Conservation (phyloP, 2,113 vertebrate genomes). For the Ictalurus punctatus region DNA sequence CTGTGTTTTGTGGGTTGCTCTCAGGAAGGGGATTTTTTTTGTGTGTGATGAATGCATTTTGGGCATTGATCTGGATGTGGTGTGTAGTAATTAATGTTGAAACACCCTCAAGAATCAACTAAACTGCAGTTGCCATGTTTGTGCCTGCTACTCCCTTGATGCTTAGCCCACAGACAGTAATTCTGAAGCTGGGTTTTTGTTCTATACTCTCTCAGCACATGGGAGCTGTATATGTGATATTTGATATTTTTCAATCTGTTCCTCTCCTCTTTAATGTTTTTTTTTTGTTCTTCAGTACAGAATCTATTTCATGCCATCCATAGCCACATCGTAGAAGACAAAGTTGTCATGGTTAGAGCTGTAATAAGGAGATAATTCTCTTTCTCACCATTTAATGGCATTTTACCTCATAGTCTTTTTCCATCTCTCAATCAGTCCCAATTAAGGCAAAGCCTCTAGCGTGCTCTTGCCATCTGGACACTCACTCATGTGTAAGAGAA, state of each 20-base stretch:
- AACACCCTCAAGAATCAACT: not conserved
- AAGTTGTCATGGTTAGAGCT: not conserved
- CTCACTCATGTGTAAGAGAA: conserved; percentile 42
- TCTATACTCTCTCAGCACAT: not conserved
- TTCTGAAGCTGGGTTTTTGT: not conserved
- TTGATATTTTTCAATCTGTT: not conserved
- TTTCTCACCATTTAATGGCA: conserved; percentile 14
- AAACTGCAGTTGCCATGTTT: not conserved
- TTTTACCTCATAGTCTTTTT: conserved; percentile 30
- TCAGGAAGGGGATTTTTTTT: not conserved
- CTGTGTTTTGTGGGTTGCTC: not conserved
- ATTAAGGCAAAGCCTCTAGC: conserved; percentile 29
- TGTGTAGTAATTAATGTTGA: no score
- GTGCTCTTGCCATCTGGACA: conserved; percentile 46
- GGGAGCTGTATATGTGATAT: not conserved
- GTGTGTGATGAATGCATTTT: no score
- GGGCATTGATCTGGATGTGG: not conserved
- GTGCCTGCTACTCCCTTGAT: not conserved
- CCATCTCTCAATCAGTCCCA: conserved; percentile 31
- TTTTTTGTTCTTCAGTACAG: not conserved
- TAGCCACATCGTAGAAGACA: not conserved
- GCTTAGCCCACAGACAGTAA: not conserved
- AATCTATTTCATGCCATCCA: not conserved
- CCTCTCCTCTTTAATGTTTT: not conserved
- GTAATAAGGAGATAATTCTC: conserved; percentile 17